Percentiles rank a stretch among this genome's conserved stretches.
phyloP scores from a whole-genome alignment of 2,797 vertebrate species.

The Girardinus metallicus region DNA sequence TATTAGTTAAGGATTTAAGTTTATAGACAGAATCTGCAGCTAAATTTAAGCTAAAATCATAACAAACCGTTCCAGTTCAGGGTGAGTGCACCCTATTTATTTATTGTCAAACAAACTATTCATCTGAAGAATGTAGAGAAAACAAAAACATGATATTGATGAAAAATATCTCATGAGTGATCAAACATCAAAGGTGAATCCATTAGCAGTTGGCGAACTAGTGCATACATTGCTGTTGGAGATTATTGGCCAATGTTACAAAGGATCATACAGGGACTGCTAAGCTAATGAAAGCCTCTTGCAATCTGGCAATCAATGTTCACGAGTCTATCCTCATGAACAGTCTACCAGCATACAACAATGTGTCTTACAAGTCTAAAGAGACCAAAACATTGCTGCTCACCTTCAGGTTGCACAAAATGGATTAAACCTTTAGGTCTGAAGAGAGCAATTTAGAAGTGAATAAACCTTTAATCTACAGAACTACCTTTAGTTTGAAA shows the following conservation, averaged over 20 bases:
- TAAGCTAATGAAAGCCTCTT: neutral
- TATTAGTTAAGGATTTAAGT: neutral
- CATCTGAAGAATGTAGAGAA: neutral
- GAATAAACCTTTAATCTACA: neutral
- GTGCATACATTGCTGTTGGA: neutral
- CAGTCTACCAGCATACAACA: neutral
- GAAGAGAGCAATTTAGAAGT: neutral
- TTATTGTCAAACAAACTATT: neutral
- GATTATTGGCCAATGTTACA: neutral
- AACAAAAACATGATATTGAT: neutral
- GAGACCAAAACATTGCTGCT: neutral
- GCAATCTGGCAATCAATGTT: neutral
- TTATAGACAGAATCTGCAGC: neutral
- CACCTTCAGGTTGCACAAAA: neutral
- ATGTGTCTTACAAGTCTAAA: neutral
- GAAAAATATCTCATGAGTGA: neutral
- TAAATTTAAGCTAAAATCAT: neutral
- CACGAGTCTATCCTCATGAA: neutral
- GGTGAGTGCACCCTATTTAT: neutral
- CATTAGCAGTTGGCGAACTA: neutral
- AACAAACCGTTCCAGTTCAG: neutral
- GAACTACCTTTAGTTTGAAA: neutral
- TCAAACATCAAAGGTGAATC: neutral
- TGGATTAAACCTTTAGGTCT: neutral
- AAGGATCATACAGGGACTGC: neutral